phyloP scores from a whole-genome alignment of 2,113 vertebrate species.

The Etheostoma spectabile region DNA sequence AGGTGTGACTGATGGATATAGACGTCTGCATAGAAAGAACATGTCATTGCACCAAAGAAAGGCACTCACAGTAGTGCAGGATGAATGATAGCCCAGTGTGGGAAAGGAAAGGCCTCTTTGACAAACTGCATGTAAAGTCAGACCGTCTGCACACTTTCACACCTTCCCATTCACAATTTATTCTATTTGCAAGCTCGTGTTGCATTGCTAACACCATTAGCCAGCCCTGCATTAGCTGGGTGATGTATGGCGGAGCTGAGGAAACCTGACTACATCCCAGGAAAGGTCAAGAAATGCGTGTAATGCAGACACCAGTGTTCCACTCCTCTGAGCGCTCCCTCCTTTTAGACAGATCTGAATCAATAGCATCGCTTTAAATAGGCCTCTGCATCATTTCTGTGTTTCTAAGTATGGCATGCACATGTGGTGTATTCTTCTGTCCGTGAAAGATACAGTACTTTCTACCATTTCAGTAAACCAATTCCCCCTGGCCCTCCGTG shows the following conservation, averaged over 20 bases:
- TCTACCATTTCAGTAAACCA: conserved; percentile 64
- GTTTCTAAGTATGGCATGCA: conserved; percentile 72
- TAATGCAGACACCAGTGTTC: conserved; percentile 68
- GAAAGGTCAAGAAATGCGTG: conserved; percentile 77
- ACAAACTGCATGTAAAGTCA: conserved; percentile 10
- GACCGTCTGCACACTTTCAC: conserved; percentile 47
- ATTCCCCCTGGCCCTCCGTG: conserved; percentile 19
- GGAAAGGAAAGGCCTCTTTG: conserved; percentile 18
- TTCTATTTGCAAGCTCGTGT: conserved; percentile 65
- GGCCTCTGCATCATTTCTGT: conserved; percentile 57
- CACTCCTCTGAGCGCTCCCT: conserved; percentile 44
- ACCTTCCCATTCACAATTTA: conserved; percentile 62
- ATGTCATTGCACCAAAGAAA: conserved; percentile 7
- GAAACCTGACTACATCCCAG: conserved; percentile 77
- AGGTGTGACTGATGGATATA: conserved; percentile 8
- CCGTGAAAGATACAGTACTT: conserved; percentile 34
- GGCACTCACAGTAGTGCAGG: not conserved
- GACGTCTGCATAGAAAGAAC: not conserved
- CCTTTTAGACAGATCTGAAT: conserved; percentile 63
- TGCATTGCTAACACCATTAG: conserved; percentile 75
- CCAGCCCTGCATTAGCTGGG: conserved; percentile 59
- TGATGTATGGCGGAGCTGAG: conserved; percentile 69
- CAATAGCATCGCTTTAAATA: conserved; percentile 79
- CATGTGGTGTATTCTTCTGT: conserved; percentile 57
- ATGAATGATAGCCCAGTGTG: conserved; percentile 7